phyloP scores from a whole-genome alignment of 2,113 vertebrate species.

The Callaeas wilsoni region DNA sequence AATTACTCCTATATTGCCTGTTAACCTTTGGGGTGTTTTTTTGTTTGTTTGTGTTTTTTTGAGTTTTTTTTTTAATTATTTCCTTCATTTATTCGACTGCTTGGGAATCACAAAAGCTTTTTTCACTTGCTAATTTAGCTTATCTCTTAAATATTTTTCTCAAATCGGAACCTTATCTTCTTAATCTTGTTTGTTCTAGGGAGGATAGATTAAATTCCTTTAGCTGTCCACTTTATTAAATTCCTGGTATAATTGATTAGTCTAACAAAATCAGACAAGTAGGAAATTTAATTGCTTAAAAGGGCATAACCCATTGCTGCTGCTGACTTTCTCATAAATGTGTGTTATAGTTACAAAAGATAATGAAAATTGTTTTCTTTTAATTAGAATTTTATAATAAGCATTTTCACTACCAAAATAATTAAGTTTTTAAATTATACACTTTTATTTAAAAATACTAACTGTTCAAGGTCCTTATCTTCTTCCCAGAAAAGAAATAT shows the following conservation, averaged over 20 bases:
- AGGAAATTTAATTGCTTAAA: slow-evolving; percentile 74
- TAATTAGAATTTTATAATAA: slow-evolving; percentile 44
- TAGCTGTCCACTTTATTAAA: slow-evolving; percentile 78
- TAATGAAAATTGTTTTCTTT: slow-evolving; percentile 63
- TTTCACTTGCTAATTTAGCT: slow-evolving; percentile 67
- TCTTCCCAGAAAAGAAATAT: not conserved
- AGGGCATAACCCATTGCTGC: slow-evolving; percentile 58
- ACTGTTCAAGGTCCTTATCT: not conserved
- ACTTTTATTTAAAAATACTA: slow-evolving; percentile 28
- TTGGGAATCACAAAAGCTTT: slow-evolving; percentile 21
- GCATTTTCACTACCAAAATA: slow-evolving; percentile 57
- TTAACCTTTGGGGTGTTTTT: slow-evolving; percentile 52
- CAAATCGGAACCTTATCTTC: slow-evolving; percentile 63
- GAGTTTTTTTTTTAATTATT: slow-evolving; percentile 33
- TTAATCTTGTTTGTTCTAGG: slow-evolving; percentile 74
- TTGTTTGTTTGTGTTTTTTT: not conserved
- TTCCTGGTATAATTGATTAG: slow-evolving; percentile 73
- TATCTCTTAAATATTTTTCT: slow-evolving; percentile 69
- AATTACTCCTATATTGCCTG: slow-evolving; percentile 58
- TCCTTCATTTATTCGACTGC: slow-evolving; percentile 40
- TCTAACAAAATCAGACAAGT: slow-evolving; percentile 72
- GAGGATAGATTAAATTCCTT: slow-evolving; percentile 71
- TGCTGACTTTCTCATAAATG: slow-evolving; percentile 49
- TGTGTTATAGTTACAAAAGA: slow-evolving; percentile 10
- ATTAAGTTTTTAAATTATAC: slow-evolving; percentile 26